Base-by-base conservation (phyloP, 2,888 invertebrate species). In the Amphimallon solstitiale region DNA sequence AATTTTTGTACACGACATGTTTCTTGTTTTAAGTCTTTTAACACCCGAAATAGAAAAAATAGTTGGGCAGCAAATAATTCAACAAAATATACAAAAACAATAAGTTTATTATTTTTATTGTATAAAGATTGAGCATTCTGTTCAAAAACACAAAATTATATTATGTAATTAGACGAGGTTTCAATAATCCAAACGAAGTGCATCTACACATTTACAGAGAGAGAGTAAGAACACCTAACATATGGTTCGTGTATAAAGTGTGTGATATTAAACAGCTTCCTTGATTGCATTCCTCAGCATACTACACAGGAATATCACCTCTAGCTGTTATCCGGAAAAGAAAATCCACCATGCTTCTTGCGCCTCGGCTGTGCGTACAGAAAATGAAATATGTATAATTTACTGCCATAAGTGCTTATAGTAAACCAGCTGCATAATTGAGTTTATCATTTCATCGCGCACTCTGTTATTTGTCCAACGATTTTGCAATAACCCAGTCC, bases 401-500 rank as follows among this genome's bases (percentile, higher is more conserved):
- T 59, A 45, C 56, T 34, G 56, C 29, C 34, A 59, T 38, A 45
- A 43, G 43, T 29, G 29, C 56, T 59, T 23, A 43, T 29, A 29
- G 2, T 29, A 59, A 37, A 43, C 70, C 69, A 68, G 67, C 65
- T 66, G 66, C 65, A 70, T 72, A 73, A 73, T 73, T 70, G 72
- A 45, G 66, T 69, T 72, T 74, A 74, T 73, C 72, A 54, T 71
- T 67, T 65, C 69, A 72, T 71, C 73, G 62, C 68, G 48, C 59
- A 63, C 60, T 66, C 69, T 67, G 71, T 70, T 73, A 72, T 75
- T 75, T 74, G 75, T 71, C 64, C 68, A 68, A 69, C 72, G 71
- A 70, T 73, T 73, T 73, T 69, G 71, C 59, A 67, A 62, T 67
- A 63, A 63, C 62, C 43, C 14, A 56, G 63, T 56, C 60, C 62